Base-by-base conservation (phyloP, 2,113 vertebrate species). In the Vulpes lagopus region DNA sequence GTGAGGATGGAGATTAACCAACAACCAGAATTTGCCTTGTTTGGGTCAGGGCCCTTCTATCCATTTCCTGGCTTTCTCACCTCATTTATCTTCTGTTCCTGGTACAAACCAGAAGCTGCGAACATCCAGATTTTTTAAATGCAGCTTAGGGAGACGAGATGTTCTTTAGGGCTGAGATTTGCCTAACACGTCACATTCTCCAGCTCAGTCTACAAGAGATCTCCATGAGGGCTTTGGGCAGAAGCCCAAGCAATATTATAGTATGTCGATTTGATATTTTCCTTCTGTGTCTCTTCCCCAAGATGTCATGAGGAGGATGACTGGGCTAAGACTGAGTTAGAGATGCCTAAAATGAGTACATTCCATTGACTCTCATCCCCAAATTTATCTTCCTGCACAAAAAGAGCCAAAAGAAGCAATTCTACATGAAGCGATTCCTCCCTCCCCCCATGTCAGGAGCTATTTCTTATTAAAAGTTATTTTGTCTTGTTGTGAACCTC, bases 401-500 rank as follows among this genome's bases (percentile, higher is more conserved):
- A 89, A 81, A 30, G 35, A 81, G 2, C 4, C 10, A 8, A 35
- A 67, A 62, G 38, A 81, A 64, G 27, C 69, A 88, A 76, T 1
- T 38, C 53, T 11, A 84, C 84, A 35, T 90, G 67, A 93, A 81
- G 57, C 49, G 6, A 49, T 62, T 12, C 14, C 3, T 43, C n/a
- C 4, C 3, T 1, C 20, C 55, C 38, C 23, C 0, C 22, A 69
- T 53, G 73, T 20, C 7, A 38, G 5, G 3, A 82, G 16, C 8
- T 64, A 12, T 73, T 91, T 76, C 43, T 94, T 82, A 69, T 14
- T 14, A 64, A 60, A 93, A 32, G 27, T 90, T 49, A 79, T 82
- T 86, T 83, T 51, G 35, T 53, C 35, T 95, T 55, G 76, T 2
- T 65, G 5, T 53, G 23, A 82, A 49, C 8, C 23, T 74, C 11